Evolutionary conservation across 2,888 invertebrate genomes (phyloP), one percentile per base, ranked within the genome.

Genomic region (Leptodirus hochenwartii): DNA sequence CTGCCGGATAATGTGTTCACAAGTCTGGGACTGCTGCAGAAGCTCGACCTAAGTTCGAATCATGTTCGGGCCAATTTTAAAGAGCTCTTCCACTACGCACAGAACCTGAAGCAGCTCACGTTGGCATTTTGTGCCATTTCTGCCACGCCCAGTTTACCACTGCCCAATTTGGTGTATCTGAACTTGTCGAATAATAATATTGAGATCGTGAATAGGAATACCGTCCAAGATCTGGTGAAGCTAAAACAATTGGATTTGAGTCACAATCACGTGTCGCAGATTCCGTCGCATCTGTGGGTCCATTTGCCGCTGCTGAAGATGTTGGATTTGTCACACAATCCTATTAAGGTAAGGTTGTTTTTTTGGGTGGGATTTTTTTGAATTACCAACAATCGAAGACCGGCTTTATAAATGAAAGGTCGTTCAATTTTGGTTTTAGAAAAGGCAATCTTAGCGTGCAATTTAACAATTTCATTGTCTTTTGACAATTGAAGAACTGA

Each of bases 1-100:
- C 56, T 88, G 38, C 84, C 85, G 3, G 87, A 87, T 56, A 85
- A 84, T 51, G 82, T 84, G 12, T 87, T 88, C 52, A 77, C 77
- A 14, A 78, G 80, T 46, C 63, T 87, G 31, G 73, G 75, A 25
- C 73, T 75, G 40, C 58, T 85, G 36, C 69, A 85, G 41, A 70
- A 71, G 43, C 60, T 88, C 44, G 82, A 87, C 56, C 61, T 88
- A 28, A 77, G 81, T 41, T 70, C 67, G 40, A 87, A 87, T 58
- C 68, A 71, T 17, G 59, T 87, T 37, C 73, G 82, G 42, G 80
- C 85, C 36, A 82, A 82, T 59, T 73, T 82, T 49, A 81, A 82
- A 47, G 84, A 87, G 55, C 64, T 87, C 29, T 81, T 87, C 49
- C 77, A 85, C 49, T 82, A 84, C 54, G 69, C 84, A 29, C 82